Evolutionary conservation across 2,113 vertebrate genomes (phyloP), one percentile per base, ranked within the genome.

Genomic region (Lepisosteus osseus): DNA sequence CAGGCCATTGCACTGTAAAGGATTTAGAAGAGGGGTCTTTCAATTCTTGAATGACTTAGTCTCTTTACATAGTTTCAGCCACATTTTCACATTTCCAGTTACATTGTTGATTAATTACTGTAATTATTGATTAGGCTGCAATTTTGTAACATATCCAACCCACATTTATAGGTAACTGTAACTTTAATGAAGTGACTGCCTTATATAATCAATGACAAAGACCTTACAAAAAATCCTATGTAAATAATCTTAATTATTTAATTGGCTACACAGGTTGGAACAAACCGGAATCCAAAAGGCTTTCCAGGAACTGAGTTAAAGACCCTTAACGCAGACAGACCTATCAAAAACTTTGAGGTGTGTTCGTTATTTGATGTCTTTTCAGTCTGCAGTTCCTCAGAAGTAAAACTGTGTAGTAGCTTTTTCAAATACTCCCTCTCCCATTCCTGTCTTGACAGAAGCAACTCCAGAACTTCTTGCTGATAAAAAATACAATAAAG

Each of bases 401-500:
- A 54, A 41, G 87, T 85, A 71, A 89, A 44, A n/a, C 68, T 77
- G 3, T 82, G 79, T 14, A 89, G 64, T 64, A 89, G 51, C 54
- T 74, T 76, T 55, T 90, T 64, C 59, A 93, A 81, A 8, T 76
- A 80, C 72, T 78, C 78, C 67, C 86, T 86, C 79, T 92, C 89
- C 76, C 81, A 73, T 65, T 90, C 87, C 77, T 92, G 88, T 82
- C 73, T 83, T 76, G 84, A 72, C 73, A 90, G 80, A 72, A 93
- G 61, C 69, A 72, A 45, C 78, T 88, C 85, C 71, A 92, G 79
- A 74, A 84, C 56, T 1, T 82, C 75, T 84, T 88, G 85, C 63
- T 75, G 69, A 41, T 71, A 80, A 68, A 65, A 2, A 64, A 40
- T 54, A 79, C 56, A 66, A 12, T 13, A 74, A 44, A 68, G 68